A percentile compares a stretch with the other conserved stretches of the same genome.
Conservation (phyloP, 1,140 invertebrate genomes). For the Cardiocondyla obscurior region DNA sequence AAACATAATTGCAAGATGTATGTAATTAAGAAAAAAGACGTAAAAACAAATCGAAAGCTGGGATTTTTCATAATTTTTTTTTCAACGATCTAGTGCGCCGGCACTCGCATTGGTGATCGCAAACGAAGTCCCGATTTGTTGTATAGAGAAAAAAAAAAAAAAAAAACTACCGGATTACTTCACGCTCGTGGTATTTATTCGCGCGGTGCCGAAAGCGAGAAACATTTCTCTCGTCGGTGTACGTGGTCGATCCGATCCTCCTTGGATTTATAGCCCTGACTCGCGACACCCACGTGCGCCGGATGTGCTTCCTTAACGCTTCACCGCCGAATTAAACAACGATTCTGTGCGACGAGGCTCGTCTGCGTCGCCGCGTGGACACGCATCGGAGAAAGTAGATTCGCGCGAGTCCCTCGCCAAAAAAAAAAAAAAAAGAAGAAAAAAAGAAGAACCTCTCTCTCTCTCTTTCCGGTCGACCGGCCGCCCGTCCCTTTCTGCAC, state of each 20-base stretch:
- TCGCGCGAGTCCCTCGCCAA: constrained; percentile 49
- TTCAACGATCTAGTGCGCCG: not conserved
- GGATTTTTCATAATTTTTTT: not conserved
- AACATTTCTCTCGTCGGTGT: not conserved
- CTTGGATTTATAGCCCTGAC: not conserved
- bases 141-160: not conserved
- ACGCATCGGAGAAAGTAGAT: constrained; percentile 65
- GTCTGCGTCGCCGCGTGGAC: not conserved
- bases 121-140: not conserved
- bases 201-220: no score
- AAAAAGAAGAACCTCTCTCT: no score
- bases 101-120: not conserved
- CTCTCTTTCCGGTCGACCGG: constrained; percentile 47
- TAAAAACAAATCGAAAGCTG: not conserved
- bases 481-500: constrained; percentile 3
- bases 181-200: no score
- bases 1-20: not conserved
- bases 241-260: not conserved
- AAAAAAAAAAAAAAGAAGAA: no score
- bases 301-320: constrained; percentile 28
- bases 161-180: no score
- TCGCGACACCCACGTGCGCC: constrained; percentile 14
- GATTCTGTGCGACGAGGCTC: not conserved
- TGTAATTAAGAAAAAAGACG: not conserved
- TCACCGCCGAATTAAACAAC: constrained; percentile 32